phyloP scores from a whole-genome alignment of 2,888 invertebrate genomes.

The Coelogynopora nodosa region DNA sequence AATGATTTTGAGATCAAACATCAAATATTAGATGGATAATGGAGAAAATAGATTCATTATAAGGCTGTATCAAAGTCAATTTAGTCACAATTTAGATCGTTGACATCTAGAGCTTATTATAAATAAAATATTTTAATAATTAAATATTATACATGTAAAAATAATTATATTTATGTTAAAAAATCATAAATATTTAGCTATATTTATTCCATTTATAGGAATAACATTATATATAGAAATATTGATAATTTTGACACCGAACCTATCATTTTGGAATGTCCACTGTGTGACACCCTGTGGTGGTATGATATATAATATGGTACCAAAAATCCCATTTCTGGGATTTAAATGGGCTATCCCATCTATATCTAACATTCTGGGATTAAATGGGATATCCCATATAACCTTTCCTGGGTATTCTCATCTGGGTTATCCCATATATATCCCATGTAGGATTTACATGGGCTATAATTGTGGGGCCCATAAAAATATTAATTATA shows the following conservation, averaged over 20 bases:
- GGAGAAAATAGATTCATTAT: too few species aligned
- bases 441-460: not conserved
- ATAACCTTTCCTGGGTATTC: not conserved
- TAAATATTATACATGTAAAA: too few species aligned
- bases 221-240: not conserved
- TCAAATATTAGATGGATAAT: too few species aligned
- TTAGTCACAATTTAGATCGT: too few species aligned
- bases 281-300: not conserved
- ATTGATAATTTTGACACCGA: not conserved
- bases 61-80: too few species aligned
- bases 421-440: not conserved
- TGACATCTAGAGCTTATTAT: too few species aligned
- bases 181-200: too few species aligned
- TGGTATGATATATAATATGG: not conserved
- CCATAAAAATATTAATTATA: not conserved
- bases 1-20: too few species aligned
- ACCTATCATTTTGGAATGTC: not conserved
- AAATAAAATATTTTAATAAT: too few species aligned
- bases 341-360: not conserved
- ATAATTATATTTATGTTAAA: too few species aligned
- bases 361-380: too few species aligned
- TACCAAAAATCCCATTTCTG: not conserved
- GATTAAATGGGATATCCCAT: too few species aligned
- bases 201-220: not conserved
- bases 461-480: not conserved